Conservation (phyloP, 1,140 invertebrate species). For the Tribolium castaneum region DNA sequence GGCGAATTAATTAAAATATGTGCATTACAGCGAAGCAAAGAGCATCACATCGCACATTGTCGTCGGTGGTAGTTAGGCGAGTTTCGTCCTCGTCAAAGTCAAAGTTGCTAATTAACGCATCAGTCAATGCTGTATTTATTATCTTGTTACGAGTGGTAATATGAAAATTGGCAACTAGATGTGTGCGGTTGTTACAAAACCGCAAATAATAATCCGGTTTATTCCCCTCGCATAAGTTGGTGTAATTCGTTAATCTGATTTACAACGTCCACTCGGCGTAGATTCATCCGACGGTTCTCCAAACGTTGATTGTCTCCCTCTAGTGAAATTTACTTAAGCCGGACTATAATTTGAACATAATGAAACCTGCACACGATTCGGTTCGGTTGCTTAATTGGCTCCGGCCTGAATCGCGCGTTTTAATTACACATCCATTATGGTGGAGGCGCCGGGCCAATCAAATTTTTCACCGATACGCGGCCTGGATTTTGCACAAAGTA, state of each 20-base stretch:
- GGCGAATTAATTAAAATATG: constrained; percentile 7
- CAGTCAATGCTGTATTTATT: constrained; percentile 28
- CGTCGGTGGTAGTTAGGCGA: background rate
- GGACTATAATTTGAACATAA: constrained; percentile 10
- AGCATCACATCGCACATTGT: background rate
- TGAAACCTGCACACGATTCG: constrained; percentile 26
- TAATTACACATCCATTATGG: constrained; percentile 31
- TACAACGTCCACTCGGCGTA: constrained; percentile 2
- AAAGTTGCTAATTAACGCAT: constrained; percentile 24
- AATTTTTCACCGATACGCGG: background rate
- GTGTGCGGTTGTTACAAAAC: constrained; percentile 22
- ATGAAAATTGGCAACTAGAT: constrained; percentile 19
- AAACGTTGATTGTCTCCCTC: constrained; percentile 26
- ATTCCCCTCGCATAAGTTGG: constrained; percentile 34
- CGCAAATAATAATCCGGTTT: constrained; percentile 34
- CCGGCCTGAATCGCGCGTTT: constrained; percentile 14
- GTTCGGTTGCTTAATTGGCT: constrained; percentile 34
- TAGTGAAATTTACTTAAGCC: constrained; percentile 21
- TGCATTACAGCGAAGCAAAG: background rate
- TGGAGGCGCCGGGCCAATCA: constrained; percentile 23
- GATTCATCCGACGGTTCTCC: constrained; percentile 1
- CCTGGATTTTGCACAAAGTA: background rate
- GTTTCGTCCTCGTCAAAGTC: background rate
- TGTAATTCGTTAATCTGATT: constrained; percentile 33
- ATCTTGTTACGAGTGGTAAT: constrained; percentile 16